These are phyloP conservation scores for Xylocampa areola DNA, from an alignment of 2,888 invertebrate species.

Conservation along the genomic window DNA sequence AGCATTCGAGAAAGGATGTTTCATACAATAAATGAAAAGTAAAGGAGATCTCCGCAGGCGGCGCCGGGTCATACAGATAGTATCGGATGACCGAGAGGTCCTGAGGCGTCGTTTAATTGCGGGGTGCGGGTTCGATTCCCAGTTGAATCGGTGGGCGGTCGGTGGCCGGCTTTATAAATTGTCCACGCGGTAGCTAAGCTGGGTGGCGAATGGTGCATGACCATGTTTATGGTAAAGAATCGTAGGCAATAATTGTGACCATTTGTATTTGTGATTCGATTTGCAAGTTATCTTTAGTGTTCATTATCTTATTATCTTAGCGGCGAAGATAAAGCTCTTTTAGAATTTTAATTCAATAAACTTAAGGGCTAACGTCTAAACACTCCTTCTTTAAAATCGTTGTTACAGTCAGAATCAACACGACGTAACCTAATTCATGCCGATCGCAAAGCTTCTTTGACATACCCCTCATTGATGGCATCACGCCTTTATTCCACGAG, in stretches of 20 bases:
- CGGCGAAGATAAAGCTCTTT: slow-evolving; percentile 9
- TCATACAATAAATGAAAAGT: slow-evolving; percentile 41
- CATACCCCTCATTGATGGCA: too few relatives aligned
- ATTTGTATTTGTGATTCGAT: slow-evolving; percentile 48
- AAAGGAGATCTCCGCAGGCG: slow-evolving; percentile 74
- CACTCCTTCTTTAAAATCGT: too few relatives aligned
- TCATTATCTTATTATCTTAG: slow-evolving; percentile 40
- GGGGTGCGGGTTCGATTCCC: slow-evolving; percentile 76
- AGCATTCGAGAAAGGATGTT: slow-evolving; percentile 42
- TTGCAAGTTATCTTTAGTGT: slow-evolving; percentile 37
- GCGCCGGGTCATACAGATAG: slow-evolving; percentile 78
- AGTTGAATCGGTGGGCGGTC: slow-evolving; percentile 80
- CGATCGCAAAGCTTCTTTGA: too few relatives aligned
- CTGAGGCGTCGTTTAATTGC: slow-evolving; percentile 84
- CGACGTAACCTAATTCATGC: too few relatives aligned
- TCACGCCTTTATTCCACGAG: too few relatives aligned
- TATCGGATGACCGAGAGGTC: slow-evolving; percentile 80
- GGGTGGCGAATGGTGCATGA: slow-evolving; percentile 66
- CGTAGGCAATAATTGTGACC: slow-evolving; percentile 34
- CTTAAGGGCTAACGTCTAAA: background rate
- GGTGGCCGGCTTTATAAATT: slow-evolving; percentile 78
- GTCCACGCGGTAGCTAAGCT: slow-evolving; percentile 75
- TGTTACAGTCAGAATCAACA: too few relatives aligned
- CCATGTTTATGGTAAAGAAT: slow-evolving; percentile 43
- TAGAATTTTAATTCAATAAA: background rate